These are phyloP conservation scores for Corythaixoides concolor DNA, from an alignment of 2,113 vertebrate species.

Conservation along the genomic window DNA sequence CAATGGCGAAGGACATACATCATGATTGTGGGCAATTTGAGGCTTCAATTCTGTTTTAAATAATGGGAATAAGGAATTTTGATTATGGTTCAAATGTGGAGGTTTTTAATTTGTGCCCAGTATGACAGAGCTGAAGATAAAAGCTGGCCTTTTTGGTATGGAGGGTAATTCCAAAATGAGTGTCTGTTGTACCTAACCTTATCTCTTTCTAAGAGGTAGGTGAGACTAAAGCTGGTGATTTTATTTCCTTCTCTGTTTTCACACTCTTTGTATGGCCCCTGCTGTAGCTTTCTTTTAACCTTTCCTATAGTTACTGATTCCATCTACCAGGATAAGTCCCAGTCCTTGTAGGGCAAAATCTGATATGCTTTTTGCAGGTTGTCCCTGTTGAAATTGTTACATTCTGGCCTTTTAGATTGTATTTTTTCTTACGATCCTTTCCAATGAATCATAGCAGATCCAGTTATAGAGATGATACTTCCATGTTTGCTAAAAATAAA, in stretches of 20 bases:
- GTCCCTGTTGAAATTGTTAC: conserved; percentile 15
- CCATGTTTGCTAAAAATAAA: conserved; percentile 58
- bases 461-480: conserved; percentile 48
- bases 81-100: background rate
- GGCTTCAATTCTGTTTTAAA: background rate
- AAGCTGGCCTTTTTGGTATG: background rate
- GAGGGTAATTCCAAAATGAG: background rate
- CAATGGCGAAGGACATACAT: background rate
- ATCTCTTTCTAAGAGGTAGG: background rate
- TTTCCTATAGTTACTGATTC: background rate
- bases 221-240: background rate
- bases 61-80: background rate
- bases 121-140: background rate
- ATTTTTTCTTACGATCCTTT: conserved; percentile 40
- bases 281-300: background rate
- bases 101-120: background rate
- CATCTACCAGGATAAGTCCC: background rate
- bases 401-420: conserved; percentile 34
- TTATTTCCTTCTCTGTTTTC: background rate
- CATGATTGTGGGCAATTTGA: background rate
- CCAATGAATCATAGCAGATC: conserved; percentile 46
- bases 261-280: background rate
- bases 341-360: background rate
- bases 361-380: conserved; percentile 28
- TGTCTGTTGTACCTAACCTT: background rate